These are phyloP conservation scores for Metridium senile DNA, from an alignment of 92 coral and sea anemone species.

Conservation along the genomic window DNA sequence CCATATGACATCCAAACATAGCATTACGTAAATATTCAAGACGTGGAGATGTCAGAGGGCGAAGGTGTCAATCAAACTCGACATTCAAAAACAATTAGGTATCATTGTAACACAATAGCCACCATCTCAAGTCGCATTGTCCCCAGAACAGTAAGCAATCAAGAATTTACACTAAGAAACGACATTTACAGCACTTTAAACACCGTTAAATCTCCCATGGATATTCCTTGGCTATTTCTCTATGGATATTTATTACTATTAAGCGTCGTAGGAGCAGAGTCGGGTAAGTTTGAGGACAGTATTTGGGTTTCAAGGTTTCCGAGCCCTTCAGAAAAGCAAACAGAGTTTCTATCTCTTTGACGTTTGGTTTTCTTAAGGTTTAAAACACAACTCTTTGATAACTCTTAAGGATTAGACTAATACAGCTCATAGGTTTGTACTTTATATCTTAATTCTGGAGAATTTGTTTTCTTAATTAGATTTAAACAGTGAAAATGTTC, in stretches of 20 bases:
- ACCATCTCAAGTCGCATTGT: constrained; percentile 39
- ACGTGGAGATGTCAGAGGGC: constrained; percentile 59
- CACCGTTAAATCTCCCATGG: constrained; percentile 26
- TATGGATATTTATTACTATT: constrained; percentile 50
- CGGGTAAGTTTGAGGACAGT: constrained; percentile 41
- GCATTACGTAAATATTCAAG: constrained; percentile 29
- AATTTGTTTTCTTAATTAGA: constrained; percentile 6
- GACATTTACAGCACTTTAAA: constrained; percentile 14
- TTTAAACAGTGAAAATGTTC: not conserved
- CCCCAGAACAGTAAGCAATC: constrained; percentile 25
- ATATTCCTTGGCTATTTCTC: constrained; percentile 16
- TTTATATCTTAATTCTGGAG: constrained; percentile 13
- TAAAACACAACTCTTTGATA: constrained; percentile 11
- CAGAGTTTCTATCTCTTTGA: constrained; percentile 16
- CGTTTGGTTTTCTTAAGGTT: constrained; percentile 37
- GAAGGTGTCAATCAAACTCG: constrained; percentile 63
- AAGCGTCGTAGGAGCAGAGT: constrained; percentile 14
- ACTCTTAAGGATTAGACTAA: constrained; percentile 30
- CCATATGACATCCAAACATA: constrained; percentile 23
- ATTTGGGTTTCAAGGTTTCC: constrained; percentile 11
- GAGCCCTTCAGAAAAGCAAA: constrained; percentile 23
- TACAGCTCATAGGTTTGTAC: constrained; percentile 19
- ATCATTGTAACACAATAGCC: constrained; percentile 72
- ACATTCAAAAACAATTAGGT: constrained; percentile 63
- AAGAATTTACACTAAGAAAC: constrained; percentile 11